Conservation (phyloP, 2,113 vertebrate genomes). For the Oncorhynchus masou region DNA sequence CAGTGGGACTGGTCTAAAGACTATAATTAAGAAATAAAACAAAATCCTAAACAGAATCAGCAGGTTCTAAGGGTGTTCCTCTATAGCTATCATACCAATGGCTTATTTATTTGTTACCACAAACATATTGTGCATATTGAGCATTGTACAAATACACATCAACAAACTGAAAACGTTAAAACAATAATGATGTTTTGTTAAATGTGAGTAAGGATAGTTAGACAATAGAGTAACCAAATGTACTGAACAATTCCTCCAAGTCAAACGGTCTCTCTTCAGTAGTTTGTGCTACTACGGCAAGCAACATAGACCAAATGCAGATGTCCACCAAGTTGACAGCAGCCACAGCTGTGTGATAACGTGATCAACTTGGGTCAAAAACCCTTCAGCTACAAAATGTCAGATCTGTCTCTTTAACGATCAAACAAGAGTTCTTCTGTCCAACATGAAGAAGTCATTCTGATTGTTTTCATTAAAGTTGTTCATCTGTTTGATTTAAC, state of each 20-base stretch:
- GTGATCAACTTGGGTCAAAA: not conserved
- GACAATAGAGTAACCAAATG: not conserved
- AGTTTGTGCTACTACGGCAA: not conserved
- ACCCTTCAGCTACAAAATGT: not conserved
- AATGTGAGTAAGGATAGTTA: conserved; percentile 2
- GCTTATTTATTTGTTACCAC: not conserved
- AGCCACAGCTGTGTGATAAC: not conserved
- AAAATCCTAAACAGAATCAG: too few species aligned
- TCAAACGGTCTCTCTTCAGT: not conserved
- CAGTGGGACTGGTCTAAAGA: not conserved
- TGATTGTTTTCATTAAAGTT: too few species aligned
- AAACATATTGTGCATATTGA: not conserved
- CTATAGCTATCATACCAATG: too few species aligned
- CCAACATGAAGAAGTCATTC: too few species aligned
- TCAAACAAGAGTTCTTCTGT: not conserved
- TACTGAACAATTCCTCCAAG: not conserved
- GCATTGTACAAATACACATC: conserved; percentile 6
- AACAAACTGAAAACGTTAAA: not conserved
- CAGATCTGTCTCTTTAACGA: not conserved
- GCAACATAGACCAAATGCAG: not conserved
- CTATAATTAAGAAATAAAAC: too few species aligned
- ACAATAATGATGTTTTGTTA: not conserved
- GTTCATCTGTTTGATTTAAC: not conserved
- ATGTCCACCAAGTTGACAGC: not conserved
- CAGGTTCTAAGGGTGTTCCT: not conserved